Evolutionary conservation across 2,888 invertebrate species (phyloP).

Genomic region (Dasysyrphus tricinctus): DNA sequence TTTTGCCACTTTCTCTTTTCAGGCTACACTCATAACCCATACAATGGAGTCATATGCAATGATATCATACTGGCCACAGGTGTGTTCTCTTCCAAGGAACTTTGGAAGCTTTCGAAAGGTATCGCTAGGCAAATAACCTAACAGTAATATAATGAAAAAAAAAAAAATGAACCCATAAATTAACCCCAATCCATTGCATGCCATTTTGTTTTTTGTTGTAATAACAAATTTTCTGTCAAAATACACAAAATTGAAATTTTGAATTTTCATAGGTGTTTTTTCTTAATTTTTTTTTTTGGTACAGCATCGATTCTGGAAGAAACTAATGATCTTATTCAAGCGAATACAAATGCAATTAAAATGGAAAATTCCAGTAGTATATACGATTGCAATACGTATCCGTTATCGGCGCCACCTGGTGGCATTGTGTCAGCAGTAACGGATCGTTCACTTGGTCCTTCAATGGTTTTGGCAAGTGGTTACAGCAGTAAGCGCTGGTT

Average conservation of each 20-base stretch:
- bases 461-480: slow-evolving; percentile 90
- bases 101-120: slow-evolving; percentile 99
- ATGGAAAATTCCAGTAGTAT: slow-evolving; percentile 89
- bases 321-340: slow-evolving; percentile 86
- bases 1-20: slow-evolving; percentile 79
- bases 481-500: slow-evolving; percentile 89
- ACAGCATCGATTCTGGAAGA: slow-evolving; percentile 97
- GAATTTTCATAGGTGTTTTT: slow-evolving; percentile 20
- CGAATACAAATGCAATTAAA: slow-evolving; percentile 89
- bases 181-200: slow-evolving; percentile 55
- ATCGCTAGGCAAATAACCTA: slow-evolving; percentile 75
- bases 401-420: slow-evolving; percentile 86
- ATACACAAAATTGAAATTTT: slow-evolving; percentile 1
- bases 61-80: slow-evolving; percentile 99
- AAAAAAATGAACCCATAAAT: slow-evolving; percentile 17
- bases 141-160: slow-evolving; percentile 51
- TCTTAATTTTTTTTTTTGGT: not conserved
- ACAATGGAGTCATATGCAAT: slow-evolving; percentile 99
- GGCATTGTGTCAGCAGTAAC: slow-evolving; percentile 78
- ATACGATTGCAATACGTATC: slow-evolving; percentile 91
- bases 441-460: slow-evolving; percentile 80
- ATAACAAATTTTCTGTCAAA: not conserved
- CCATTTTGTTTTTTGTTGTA: slow-evolving; percentile 24
- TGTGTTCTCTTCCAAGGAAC: slow-evolving; percentile 99
- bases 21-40: slow-evolving; percentile 96